A percentile compares a stretch with the other conserved stretches of the same genome.
phyloP scores from a whole-genome alignment of 2,797 vertebrate genomes.

The Adelosebastes latens region DNA sequence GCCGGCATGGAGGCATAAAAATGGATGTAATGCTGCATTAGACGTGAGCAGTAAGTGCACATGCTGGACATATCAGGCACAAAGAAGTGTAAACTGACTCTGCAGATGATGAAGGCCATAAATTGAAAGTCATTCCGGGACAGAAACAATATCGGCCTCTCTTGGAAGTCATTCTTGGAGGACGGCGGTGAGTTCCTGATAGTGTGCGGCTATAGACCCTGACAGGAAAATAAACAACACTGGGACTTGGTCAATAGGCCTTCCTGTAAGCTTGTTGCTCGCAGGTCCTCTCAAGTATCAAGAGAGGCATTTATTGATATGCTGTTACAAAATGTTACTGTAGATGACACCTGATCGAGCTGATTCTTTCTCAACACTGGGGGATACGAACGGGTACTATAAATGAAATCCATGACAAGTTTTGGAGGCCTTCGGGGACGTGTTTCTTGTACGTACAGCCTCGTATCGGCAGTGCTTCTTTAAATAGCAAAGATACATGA shows the following conservation, averaged over 20 bases:
- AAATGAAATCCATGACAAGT: conserved; percentile 53
- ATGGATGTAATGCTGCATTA: neutral
- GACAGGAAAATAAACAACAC: conserved; percentile 77
- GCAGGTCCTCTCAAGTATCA: conserved; percentile 77
- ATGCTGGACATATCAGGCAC: conserved; percentile 7
- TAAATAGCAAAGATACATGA: conserved; percentile 14
- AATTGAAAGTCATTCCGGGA: conserved; percentile 62
- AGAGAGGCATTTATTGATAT: conserved; percentile 74
- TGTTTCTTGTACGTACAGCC: conserved; percentile 23
- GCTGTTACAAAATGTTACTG: conserved; percentile 56
- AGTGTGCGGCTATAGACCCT: conserved; percentile 67
- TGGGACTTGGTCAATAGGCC: conserved; percentile 78
- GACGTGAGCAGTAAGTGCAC: neutral
- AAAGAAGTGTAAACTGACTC: conserved; percentile 25
- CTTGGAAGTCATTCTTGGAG: conserved; percentile 34
- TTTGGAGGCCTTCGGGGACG: conserved; percentile 40
- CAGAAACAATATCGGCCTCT: conserved; percentile 67
- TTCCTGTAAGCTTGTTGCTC: conserved; percentile 84
- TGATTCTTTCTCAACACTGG: conserved; percentile 31
- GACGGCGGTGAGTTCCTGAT: conserved; percentile 70
- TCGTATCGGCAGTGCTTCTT: conserved; percentile 23
- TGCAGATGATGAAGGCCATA: conserved; percentile 16
- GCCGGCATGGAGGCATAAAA: neutral
- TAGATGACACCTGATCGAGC: conserved; percentile 73
- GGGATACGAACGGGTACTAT: conserved; percentile 21